Evolutionary conservation across 2,888 invertebrate genomes (phyloP).

Genomic region (Synanthedon vespiformis): DNA sequence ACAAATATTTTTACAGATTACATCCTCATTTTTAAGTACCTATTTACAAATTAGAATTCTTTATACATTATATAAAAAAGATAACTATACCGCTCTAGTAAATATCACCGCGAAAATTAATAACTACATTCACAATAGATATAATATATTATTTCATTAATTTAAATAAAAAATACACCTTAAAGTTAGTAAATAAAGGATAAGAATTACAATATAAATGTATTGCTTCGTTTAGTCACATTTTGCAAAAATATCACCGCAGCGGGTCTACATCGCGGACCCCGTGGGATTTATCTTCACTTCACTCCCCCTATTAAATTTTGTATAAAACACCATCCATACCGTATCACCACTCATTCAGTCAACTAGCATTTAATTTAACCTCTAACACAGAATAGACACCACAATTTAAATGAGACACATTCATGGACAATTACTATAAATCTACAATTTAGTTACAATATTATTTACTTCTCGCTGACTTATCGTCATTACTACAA

Average conservation of each 20-base stretch:
- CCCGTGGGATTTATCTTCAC: slow-evolving; percentile 16
- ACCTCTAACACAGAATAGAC: slow-evolving; percentile 66
- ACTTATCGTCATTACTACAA: slow-evolving; percentile 26
- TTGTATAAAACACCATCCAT: slow-evolving; percentile 61
- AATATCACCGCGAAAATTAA: slow-evolving; percentile 68
- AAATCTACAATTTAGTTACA: slow-evolving; percentile 51
- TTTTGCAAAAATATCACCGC: slow-evolving; percentile 77
- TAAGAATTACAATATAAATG: slow-evolving; percentile 77
- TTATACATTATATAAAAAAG: slow-evolving; percentile 69
- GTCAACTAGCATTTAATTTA: slow-evolving; percentile 60
- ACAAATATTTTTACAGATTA: slow-evolving; percentile 68
- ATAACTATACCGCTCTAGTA: slow-evolving; percentile 61
- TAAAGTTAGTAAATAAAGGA: slow-evolving; percentile 62
- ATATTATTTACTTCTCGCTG: slow-evolving; percentile 43
- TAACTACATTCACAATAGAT: slow-evolving; percentile 67
- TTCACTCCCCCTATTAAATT: slow-evolving; percentile 20
- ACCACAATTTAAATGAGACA: slow-evolving; percentile 68
- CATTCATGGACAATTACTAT: slow-evolving; percentile 67
- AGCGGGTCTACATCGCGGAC: slow-evolving; percentile 26
- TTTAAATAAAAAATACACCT: slow-evolving; percentile 61
- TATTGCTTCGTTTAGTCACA: slow-evolving; percentile 83
- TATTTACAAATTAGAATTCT: slow-evolving; percentile 71
- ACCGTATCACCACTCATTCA: slow-evolving; percentile 54
- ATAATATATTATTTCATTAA: slow-evolving; percentile 48
- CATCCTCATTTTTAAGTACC: slow-evolving; percentile 58